These are phyloP conservation scores for Chaetogeoica ovagalla DNA, from an alignment of 2,888 invertebrate species.

Conservation along the genomic window DNA sequence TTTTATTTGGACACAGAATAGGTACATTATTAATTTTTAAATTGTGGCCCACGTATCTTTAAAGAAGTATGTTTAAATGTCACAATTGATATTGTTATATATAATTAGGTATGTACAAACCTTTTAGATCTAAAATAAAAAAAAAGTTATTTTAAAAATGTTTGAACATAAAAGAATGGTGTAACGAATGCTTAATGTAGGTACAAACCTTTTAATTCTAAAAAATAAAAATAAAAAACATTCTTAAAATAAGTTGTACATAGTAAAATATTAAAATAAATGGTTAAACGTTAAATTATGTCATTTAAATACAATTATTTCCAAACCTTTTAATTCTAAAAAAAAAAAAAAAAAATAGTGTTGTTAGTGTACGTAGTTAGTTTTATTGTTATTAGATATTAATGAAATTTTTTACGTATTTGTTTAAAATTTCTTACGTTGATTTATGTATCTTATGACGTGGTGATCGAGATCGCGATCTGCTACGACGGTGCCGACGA, in stretches of 20 bases:
- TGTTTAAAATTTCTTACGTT: constrained; percentile 32
- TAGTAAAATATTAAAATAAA: not conserved
- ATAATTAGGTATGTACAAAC: not conserved
- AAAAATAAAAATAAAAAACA: not conserved
- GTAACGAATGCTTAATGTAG: not conserved
- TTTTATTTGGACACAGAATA: too few relatives aligned
- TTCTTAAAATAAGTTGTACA: not conserved
- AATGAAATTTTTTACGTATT: not conserved
- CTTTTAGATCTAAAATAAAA: constrained; percentile 28
- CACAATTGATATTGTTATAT: not conserved
- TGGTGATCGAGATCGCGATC: constrained; percentile 66
- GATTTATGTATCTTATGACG: constrained; percentile 50
- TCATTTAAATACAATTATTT: not conserved
- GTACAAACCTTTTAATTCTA: constrained; percentile 21
- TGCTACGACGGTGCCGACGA: constrained; percentile 66
- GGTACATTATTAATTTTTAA: too few relatives aligned
- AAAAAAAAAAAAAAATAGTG: not conserved
- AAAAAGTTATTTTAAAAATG: constrained; percentile 4
- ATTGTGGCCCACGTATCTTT: too few relatives aligned
- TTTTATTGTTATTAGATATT: too few relatives aligned
- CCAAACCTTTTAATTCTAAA: constrained; percentile 34
- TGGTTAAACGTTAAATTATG: not conserved
- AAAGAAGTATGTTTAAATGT: not conserved
- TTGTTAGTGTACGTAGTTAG: not conserved
- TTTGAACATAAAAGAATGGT: not conserved